Evolutionary conservation across 2,888 invertebrate genomes (phyloP).

Genomic region (Frankliniella intonsa): DNA sequence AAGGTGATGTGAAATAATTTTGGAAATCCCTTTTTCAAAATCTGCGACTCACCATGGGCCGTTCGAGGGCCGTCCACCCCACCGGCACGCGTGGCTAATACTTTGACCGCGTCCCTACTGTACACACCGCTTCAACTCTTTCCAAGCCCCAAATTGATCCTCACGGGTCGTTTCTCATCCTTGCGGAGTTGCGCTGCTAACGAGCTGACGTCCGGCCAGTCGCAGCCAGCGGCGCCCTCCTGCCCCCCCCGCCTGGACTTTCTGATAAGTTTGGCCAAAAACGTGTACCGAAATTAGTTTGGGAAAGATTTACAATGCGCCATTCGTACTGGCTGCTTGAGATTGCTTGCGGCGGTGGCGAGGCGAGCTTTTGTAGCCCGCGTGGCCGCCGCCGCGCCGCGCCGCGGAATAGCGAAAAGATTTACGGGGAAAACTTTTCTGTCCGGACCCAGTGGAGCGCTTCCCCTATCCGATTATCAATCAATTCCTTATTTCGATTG

Average conservation of each 20-base stretch:
- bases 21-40: too few species aligned
- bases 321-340: constrained; percentile 1
- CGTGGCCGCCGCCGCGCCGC: background rate
- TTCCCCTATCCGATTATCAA: constrained; percentile 25
- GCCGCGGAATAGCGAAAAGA: constrained; percentile 16
- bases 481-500: constrained; percentile 25
- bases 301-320: constrained; percentile 22
- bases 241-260: background rate
- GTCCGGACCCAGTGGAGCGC: background rate
- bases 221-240: background rate
- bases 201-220: background rate
- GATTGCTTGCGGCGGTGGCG: constrained; percentile 1
- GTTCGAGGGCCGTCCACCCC: too few species aligned
- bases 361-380: background rate
- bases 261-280: constrained; percentile 17
- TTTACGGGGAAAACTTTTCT: constrained; percentile 23
- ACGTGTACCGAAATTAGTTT: constrained; percentile 14
- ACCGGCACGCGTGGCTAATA: too few species aligned
- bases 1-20: too few species aligned
- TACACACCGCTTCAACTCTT: too few species aligned
- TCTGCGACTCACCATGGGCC: too few species aligned
- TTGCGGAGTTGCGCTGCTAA: too few species aligned
- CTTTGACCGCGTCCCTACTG: too few species aligned
- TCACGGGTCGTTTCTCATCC: too few species aligned
- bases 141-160: too few species aligned